Percentiles rank a stretch among this genome's conserved stretches.
phyloP scores from a whole-genome alignment of 2,888 invertebrate species.

The Aphidius colemani region DNA sequence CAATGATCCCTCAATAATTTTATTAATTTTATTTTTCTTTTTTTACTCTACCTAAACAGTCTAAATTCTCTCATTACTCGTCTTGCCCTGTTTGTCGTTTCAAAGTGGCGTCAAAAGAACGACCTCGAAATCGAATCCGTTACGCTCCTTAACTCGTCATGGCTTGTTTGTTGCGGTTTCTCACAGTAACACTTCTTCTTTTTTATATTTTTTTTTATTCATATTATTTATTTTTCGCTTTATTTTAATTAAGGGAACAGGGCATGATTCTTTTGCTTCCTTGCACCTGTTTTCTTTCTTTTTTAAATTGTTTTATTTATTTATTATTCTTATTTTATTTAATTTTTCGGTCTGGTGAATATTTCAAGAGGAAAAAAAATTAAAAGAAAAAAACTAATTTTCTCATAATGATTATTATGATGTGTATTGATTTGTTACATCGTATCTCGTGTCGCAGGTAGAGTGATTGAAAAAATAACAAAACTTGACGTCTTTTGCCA shows the following conservation, averaged over 20 bases:
- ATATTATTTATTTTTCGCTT: slow-evolving; percentile 2
- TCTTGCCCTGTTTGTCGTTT: slow-evolving; percentile 8
- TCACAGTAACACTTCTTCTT: slow-evolving; percentile 37
- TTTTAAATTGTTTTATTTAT: too few relatives aligned
- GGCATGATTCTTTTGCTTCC: too few relatives aligned
- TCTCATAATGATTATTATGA: background rate
- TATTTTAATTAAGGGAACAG: background rate
- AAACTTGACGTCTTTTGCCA: slow-evolving; percentile 1
- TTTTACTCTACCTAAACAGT: too few relatives aligned
- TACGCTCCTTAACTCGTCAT: slow-evolving; percentile 48
- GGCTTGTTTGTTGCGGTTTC: slow-evolving; percentile 49
- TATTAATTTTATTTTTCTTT: too few relatives aligned
- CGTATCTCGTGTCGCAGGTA: slow-evolving; percentile 11
- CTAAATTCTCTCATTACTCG: slow-evolving; percentile 7
- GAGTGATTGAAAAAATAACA: slow-evolving; percentile 15
- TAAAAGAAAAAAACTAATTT: background rate
- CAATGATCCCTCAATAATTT: too few relatives aligned
- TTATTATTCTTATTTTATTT: too few relatives aligned
- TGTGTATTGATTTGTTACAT: slow-evolving; percentile 6
- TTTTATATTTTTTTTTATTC: slow-evolving; percentile 19
- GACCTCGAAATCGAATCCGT: slow-evolving; percentile 47
- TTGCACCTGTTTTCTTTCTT: too few relatives aligned
- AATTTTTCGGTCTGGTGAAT: background rate
- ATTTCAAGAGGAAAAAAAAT: background rate
- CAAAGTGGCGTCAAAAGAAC: slow-evolving; percentile 35